Base-by-base conservation (phyloP, 2,113 vertebrate species). In the Octodon degus region DNA sequence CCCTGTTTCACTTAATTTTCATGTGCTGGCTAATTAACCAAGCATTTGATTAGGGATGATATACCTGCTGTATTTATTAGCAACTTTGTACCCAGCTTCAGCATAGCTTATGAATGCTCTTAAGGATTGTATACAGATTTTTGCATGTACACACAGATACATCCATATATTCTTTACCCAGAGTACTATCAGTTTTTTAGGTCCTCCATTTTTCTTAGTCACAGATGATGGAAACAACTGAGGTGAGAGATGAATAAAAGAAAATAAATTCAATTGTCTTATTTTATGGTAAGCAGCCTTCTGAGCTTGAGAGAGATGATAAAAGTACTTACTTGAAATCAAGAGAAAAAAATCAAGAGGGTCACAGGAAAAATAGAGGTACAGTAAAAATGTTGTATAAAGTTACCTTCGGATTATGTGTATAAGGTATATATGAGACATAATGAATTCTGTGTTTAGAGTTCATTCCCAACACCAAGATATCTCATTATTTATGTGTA, bases 21-120 rank as follows among this genome's bases (percentile, higher is more conserved):
- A 6, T 30, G 37, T 94, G 25, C 86, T 70, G 80, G 63, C 76
- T n/a, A 53, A 89, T 90, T 88, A 37, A 76, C 50, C 60, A 93
- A 89, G 74, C 63, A 84, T 89, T 93, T 94, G 65, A 95, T 90
- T 82, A 94, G 47, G 70, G 83, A 93, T 93, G 67, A 67, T 62
- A 79, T 2, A 62, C 67, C 67, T 84, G 65, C 89, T 96, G 4
- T 81, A 82, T 96, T 91, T 91, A 86, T 92, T 92, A 84, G 74
- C 50, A 74, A 86, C 55, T 90, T 92, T 53, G 67, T 90, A 22
- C 27, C 16, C 77, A 63, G 43, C 70, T 85, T 68, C 53, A 90
- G 68, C 40, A 34, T 74, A 88, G 90, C 4, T 81, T 93, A 63
- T 34, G 72, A 80, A 65, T 70, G n/a, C 17, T 77, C 1, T 94